phyloP scores from a whole-genome alignment of 37 sponge, comb jelly and placozoan species.

The Haliclona indistincta region DNA sequence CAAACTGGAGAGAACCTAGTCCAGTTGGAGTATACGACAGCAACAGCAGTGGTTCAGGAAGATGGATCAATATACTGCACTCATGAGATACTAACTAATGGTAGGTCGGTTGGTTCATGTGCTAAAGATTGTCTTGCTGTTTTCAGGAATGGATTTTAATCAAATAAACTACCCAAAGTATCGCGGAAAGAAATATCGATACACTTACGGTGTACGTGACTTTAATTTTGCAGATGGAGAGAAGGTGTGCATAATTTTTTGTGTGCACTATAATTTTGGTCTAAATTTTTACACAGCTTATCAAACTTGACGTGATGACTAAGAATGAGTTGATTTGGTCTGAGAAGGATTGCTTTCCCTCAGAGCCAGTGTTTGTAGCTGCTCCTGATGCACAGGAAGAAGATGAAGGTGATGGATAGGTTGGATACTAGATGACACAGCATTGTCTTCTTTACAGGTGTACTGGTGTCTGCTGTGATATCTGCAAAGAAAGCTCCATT shows the following conservation, averaged over 20 bases:
- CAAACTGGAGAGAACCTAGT: conserved; percentile 17
- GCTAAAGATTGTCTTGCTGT: too few relatives aligned
- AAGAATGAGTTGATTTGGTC: not conserved
- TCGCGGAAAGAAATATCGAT: conserved; percentile 17
- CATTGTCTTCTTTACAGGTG: too few relatives aligned
- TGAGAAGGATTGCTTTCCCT: conserved; percentile 13
- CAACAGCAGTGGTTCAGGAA: conserved; percentile 26
- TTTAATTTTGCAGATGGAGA: too few relatives aligned
- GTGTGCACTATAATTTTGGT: too few relatives aligned
- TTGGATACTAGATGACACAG: not conserved
- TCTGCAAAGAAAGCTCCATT: not conserved
- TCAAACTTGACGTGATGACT: conserved; percentile 6
- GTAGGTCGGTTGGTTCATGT: too few relatives aligned
- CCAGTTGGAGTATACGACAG: conserved; percentile 7
- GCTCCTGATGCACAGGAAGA: not conserved
- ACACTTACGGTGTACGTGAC: conserved; percentile 20
- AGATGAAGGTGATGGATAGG: not conserved
- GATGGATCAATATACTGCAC: conserved; percentile 13
- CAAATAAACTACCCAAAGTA: conserved; percentile 6
- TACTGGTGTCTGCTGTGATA: conserved; percentile 17
- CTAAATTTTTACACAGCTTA: not conserved
- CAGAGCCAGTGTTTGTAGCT: conserved; percentile 30
- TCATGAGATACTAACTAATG: conserved; percentile 13
- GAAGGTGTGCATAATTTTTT: too few relatives aligned
- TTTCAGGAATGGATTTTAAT: conserved; percentile 16